phyloP scores from a whole-genome alignment of 1,140 invertebrate species.

The Rhyacophila brunnea region DNA sequence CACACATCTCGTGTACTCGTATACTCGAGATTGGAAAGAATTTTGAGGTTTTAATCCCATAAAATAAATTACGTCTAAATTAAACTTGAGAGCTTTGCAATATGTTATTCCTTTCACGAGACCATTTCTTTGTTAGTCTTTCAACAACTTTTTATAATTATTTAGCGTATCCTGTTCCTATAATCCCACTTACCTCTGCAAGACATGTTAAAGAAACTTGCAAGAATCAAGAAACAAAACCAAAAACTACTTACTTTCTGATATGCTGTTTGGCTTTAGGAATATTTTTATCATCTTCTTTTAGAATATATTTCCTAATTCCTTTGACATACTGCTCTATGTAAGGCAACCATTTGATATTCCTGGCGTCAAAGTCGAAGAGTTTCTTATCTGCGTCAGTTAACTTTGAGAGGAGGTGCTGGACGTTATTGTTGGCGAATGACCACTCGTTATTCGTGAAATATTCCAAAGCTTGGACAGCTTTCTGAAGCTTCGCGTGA shows the following conservation, averaged over 20 bases:
- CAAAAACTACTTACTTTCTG: conserved; percentile 40
- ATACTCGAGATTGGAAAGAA: too few species aligned
- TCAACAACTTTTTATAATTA: too few species aligned
- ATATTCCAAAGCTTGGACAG: conserved; percentile 73
- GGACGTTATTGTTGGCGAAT: conserved; percentile 81
- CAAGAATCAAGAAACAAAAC: too few species aligned
- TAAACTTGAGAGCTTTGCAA: too few species aligned
- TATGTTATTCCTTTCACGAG: too few species aligned
- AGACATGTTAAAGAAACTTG: too few species aligned
- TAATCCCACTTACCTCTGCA: too few species aligned
- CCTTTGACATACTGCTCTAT: conserved; percentile 49
- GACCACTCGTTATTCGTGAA: conserved; percentile 88
- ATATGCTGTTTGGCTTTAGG: conserved; percentile 42
- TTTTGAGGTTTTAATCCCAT: too few species aligned
- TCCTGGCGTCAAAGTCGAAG: conserved; percentile 56
- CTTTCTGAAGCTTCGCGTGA: conserved; percentile 75
- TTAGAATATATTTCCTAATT: conserved; percentile 48
- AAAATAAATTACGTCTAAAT: too few species aligned
- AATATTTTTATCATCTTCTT: conserved; percentile 49
- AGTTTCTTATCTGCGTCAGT: conserved; percentile 55
- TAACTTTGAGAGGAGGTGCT: conserved; percentile 59
- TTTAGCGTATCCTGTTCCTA: too few species aligned
- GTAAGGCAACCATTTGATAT: conserved; percentile 52
- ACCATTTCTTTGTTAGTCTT: too few species aligned
- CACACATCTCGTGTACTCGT: too few species aligned